Percentiles rank a stretch among this genome's conserved stretches.
Evolutionary conservation across 2,797 vertebrate genomes (phyloP).

Genomic region (Leptoclinus maculatus): DNA sequence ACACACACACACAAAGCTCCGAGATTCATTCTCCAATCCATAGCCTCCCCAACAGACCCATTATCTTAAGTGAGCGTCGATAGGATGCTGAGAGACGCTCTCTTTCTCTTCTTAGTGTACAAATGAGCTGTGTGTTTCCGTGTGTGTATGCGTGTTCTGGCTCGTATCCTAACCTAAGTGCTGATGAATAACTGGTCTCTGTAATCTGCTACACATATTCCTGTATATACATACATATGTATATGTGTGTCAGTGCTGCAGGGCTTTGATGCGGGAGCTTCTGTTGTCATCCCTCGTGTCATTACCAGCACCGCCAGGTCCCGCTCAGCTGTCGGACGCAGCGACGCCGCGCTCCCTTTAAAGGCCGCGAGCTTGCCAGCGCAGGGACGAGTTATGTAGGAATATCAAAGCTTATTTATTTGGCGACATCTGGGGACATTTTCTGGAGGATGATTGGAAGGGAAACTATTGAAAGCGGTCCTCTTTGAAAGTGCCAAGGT

Average conservation of each 20-base stretch:
- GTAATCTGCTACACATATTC: constrained; percentile 24
- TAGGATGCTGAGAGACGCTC: constrained; percentile 30
- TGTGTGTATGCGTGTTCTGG: not conserved
- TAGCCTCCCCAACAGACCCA: constrained; percentile 47
- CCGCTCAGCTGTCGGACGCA: constrained; percentile 44
- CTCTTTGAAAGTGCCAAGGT: constrained; percentile 15
- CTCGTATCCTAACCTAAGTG: constrained; percentile 27
- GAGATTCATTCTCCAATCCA: constrained; percentile 40
- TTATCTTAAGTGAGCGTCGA: constrained; percentile 64
- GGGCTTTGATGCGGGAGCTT: constrained; percentile 46
- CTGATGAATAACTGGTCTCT: constrained; percentile 15
- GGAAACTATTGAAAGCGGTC: constrained; percentile 20
- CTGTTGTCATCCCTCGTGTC: constrained; percentile 34
- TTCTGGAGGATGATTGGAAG: constrained; percentile 35
- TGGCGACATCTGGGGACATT: constrained; percentile 48
- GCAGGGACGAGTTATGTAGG: constrained; percentile 22
- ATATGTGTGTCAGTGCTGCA: constrained; percentile 5
- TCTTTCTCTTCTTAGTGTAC: constrained; percentile 32
- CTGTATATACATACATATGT: not conserved
- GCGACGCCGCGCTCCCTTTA: constrained; percentile 23
- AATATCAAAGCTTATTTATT: constrained; percentile 60
- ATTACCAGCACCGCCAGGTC: constrained; percentile 25
- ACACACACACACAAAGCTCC: not conserved
- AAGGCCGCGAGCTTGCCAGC: constrained; percentile 33
- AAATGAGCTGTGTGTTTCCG: constrained; percentile 30